Evolutionary conservation across 2,888 invertebrate species (phyloP).

Genomic region (Merodon equestris): DNA sequence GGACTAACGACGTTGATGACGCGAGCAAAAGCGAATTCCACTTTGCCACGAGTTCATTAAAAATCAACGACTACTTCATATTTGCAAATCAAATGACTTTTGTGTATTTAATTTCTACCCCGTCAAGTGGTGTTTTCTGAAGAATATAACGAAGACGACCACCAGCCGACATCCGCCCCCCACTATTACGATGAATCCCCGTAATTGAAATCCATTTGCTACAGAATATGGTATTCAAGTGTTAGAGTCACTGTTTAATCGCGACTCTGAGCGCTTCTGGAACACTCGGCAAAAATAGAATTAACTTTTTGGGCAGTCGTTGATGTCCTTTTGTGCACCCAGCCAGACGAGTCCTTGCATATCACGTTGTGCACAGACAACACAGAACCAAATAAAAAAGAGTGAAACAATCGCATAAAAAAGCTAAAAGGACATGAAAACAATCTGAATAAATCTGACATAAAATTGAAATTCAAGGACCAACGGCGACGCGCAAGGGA

Average conservation of each 20-base stretch:
- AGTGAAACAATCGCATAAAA: constrained; percentile 1
- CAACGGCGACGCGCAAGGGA: background rate
- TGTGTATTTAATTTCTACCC: constrained; percentile 36
- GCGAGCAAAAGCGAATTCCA: constrained; percentile 40
- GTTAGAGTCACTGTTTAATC: constrained; percentile 31
- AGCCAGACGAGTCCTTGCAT: background rate
- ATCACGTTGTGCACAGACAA: background rate
- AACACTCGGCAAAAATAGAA: constrained; percentile 36
- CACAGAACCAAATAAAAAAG: constrained; percentile 20
- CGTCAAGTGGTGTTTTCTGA: constrained; percentile 1
- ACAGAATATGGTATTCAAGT: constrained; percentile 22
- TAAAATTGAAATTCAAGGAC: constrained; percentile 62
- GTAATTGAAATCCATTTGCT: constrained; percentile 56
- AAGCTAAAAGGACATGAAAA: constrained; percentile 57
- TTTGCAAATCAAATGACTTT: constrained; percentile 58
- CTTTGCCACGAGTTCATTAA: constrained; percentile 52
- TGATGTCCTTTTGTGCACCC: constrained; percentile 36
- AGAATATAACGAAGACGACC: too few relatives aligned
- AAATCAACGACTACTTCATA: constrained; percentile 48
- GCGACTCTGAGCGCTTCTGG: constrained; percentile 31
- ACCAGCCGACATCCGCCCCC: background rate
- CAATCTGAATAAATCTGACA: constrained; percentile 66
- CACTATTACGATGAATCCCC: constrained; percentile 36
- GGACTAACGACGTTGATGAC: too few relatives aligned
- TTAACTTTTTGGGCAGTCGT: constrained; percentile 20